phyloP scores from a whole-genome alignment of 2,888 invertebrate genomes.

The Cylindroiulus punctatus region DNA sequence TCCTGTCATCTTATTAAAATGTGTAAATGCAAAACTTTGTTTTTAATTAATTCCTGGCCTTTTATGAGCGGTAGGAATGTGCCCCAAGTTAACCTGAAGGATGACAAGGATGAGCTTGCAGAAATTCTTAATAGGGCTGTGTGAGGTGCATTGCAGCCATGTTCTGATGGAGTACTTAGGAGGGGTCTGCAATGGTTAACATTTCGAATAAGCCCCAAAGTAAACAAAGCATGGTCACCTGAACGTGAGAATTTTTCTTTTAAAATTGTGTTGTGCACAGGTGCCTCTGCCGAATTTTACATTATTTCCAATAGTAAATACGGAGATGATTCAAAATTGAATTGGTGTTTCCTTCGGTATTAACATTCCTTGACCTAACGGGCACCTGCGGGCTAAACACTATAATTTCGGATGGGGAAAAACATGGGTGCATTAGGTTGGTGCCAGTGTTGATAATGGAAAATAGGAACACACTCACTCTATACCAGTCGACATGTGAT shows the following conservation, averaged over 20 bases:
- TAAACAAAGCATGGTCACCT: not conserved
- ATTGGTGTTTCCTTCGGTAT: too few species aligned
- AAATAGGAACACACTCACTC: too few species aligned
- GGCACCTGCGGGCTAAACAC: too few species aligned
- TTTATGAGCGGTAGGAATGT: not conserved
- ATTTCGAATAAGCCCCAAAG: not conserved
- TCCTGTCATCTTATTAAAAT: not conserved
- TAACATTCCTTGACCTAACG: too few species aligned
- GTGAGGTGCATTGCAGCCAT: not conserved
- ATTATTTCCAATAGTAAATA: too few species aligned
- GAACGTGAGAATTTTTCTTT: too few species aligned
- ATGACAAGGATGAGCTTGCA: not conserved
- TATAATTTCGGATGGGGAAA: too few species aligned
- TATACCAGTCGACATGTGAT: too few species aligned
- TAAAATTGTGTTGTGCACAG: not conserved
- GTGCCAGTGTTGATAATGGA: too few species aligned
- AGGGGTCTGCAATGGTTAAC: not conserved
- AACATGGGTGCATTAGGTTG: too few species aligned
- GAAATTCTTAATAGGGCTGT: not conserved
- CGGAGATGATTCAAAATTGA: too few species aligned
- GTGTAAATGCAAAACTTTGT: not conserved
- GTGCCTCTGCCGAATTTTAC: not conserved
- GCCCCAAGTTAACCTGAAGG: not conserved
- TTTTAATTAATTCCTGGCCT: slow-evolving; percentile 2
- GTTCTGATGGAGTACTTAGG: not conserved